Evolutionary conservation across 2,797 vertebrate species (phyloP).

Genomic region (Clarias pachynema): DNA sequence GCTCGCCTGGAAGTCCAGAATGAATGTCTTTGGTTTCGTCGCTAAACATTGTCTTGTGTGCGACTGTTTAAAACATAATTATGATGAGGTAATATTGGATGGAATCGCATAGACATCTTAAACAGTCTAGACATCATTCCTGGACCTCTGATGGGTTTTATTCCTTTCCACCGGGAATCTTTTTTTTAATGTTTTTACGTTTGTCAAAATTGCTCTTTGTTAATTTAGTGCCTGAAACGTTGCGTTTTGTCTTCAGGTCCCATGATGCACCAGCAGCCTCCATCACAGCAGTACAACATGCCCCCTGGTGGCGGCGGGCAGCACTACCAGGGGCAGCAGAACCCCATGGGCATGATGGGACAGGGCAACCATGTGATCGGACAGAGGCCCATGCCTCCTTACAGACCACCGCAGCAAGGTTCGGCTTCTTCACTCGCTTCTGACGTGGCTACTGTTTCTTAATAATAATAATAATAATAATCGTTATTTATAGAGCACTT

Average conservation of each 20-base stretch:
- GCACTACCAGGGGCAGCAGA: constrained; percentile 98
- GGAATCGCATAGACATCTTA: neutral
- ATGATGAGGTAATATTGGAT: neutral
- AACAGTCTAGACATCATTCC: neutral
- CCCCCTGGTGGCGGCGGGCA: constrained; percentile 90
- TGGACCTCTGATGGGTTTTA: neutral
- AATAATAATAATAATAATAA: neutral
- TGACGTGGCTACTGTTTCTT: too few relatives aligned
- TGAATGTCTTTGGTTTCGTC: neutral
- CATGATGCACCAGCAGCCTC: constrained; percentile 98
- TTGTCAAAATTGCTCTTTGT: too few relatives aligned
- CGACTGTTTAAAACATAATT: too few relatives aligned
- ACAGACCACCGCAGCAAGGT: constrained; percentile 98
- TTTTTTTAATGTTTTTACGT: too few relatives aligned
- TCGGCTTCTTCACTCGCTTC: constrained; percentile 49
- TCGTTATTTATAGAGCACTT: neutral
- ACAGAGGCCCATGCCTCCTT: constrained; percentile 97
- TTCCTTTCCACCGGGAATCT: neutral
- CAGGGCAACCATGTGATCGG: constrained; percentile 97
- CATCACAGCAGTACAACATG: constrained; percentile 95
- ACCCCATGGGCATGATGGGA: constrained; percentile 96
- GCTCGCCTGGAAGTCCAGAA: neutral
- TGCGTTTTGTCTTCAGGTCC: constrained; percentile 75
- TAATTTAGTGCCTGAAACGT: neutral
- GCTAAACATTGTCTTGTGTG: too few relatives aligned